Evolutionary conservation across 2,888 invertebrate species (phyloP).

Genomic region (Heliconius erato): DNA sequence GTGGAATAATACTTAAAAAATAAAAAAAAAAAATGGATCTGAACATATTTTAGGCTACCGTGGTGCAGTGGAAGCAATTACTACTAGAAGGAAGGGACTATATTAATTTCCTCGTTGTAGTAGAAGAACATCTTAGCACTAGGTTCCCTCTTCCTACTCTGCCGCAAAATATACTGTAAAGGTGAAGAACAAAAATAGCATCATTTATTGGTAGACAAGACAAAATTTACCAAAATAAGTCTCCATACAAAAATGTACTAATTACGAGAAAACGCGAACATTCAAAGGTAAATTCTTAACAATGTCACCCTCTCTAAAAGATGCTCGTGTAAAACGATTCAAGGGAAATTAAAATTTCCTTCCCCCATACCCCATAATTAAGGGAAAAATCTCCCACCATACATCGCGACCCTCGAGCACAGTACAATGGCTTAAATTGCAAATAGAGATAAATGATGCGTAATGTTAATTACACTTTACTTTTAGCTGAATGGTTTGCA

Average conservation of each 20-base stretch:
- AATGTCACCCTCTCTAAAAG: conserved; percentile 15
- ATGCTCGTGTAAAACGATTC: conserved; percentile 36
- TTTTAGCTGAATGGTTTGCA: conserved; percentile 36
- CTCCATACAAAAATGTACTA: background rate
- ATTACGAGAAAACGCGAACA: background rate
- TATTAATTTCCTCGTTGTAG: no score
- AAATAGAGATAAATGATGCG: conserved; percentile 59
- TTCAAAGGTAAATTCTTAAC: conserved; percentile 10
- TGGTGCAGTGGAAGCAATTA: no score
- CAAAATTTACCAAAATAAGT: background rate
- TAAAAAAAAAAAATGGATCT: no score
- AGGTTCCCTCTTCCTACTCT: background rate
- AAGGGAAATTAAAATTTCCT: conserved; percentile 44
- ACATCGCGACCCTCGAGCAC: conserved; percentile 41
- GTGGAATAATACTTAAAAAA: no score
- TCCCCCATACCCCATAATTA: conserved; percentile 30
- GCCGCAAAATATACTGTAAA: no score
- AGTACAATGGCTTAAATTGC: conserved; percentile 51
- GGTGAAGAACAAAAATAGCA: no score
- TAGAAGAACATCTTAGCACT: background rate
- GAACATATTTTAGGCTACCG: no score
- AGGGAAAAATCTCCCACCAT: conserved; percentile 38
- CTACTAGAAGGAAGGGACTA: no score
- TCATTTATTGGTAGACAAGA: no score
- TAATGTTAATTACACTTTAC: conserved; percentile 58